phyloP scores from a whole-genome alignment of 2,113 vertebrate genomes.

The Eublepharis macularius region DNA sequence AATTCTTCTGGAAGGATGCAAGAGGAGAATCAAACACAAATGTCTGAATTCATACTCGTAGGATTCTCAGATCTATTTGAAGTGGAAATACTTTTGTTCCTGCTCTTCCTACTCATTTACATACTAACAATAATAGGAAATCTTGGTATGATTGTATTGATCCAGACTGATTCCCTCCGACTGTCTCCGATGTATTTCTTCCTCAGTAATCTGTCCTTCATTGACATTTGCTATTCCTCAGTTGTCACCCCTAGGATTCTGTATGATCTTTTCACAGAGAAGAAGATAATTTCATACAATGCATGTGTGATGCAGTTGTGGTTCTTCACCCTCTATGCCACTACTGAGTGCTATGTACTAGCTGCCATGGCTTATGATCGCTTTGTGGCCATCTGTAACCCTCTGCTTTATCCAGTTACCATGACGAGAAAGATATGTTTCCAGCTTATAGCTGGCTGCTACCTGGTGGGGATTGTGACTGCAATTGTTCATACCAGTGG shows the following conservation, averaged over 20 bases:
- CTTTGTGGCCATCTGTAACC: slow-evolving; percentile 57
- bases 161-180: slow-evolving; percentile 28
- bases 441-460: slow-evolving; percentile 22
- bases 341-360: slow-evolving; percentile 56
- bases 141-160: slow-evolving; percentile 52
- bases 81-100: slow-evolving; percentile 38
- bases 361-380: slow-evolving; percentile 59
- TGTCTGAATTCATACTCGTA: slow-evolving; percentile 55
- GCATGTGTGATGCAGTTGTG: slow-evolving; percentile 54
- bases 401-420: slow-evolving; percentile 44
- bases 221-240: slow-evolving; percentile 52
- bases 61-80: slow-evolving; percentile 44
- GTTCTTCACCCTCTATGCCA: slow-evolving; percentile 58
- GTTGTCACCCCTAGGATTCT: slow-evolving; percentile 51
- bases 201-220: slow-evolving; percentile 55
- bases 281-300: slow-evolving; percentile 49
- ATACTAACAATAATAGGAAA: slow-evolving; percentile 43
- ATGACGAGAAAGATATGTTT: slow-evolving; percentile 27
- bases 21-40: slow-evolving; percentile 30
- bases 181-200: slow-evolving; percentile 62
- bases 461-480: slow-evolving; percentile 35
- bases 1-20: background rate
- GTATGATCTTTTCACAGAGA: slow-evolving; percentile 36
- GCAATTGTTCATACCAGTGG: slow-evolving; percentile 45
- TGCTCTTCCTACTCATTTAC: slow-evolving; percentile 43